Percentiles rank a stretch among this genome's conserved stretches.
These are phyloP conservation scores for Monochamus alternatus DNA, from an alignment of 2,888 invertebrate species.

Conservation along the genomic window DNA sequence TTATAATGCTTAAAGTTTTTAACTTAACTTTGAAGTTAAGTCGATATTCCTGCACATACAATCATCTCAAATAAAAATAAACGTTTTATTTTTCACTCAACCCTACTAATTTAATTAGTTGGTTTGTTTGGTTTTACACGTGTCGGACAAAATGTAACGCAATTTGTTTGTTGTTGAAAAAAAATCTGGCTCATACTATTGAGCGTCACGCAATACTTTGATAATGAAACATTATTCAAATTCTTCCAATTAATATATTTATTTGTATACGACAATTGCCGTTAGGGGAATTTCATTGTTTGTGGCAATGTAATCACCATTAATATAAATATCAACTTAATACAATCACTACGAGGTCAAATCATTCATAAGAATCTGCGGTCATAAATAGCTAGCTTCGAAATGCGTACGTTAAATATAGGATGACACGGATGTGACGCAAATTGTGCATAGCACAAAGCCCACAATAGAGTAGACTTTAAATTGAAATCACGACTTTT, in stretches of 20 bases:
- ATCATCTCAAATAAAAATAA: no score
- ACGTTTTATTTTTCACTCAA: no score
- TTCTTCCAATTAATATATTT: slow-evolving; percentile 15
- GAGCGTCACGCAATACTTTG: not conserved
- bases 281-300: no score
- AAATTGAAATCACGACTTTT: not conserved
- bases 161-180: not conserved
- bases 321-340: slow-evolving; percentile 23
- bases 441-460: slow-evolving; percentile 25
- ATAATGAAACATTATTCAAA: not conserved
- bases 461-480: not conserved
- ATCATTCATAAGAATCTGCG: slow-evolving; percentile 23
- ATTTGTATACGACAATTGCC: not conserved
- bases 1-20: no score
- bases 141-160: not conserved
- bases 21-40: no score
- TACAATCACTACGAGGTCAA: slow-evolving; percentile 22
- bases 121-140: not conserved
- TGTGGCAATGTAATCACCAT: slow-evolving; percentile 5
- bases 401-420: not conserved
- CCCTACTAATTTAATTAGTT: no score
- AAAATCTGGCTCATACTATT: not conserved
- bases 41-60: no score
- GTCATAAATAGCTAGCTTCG: not conserved
- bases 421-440: not conserved